These are phyloP conservation scores for Drosophila subpulchrella DNA, from an alignment of 1,140 invertebrate species.

Conservation along the genomic window DNA sequence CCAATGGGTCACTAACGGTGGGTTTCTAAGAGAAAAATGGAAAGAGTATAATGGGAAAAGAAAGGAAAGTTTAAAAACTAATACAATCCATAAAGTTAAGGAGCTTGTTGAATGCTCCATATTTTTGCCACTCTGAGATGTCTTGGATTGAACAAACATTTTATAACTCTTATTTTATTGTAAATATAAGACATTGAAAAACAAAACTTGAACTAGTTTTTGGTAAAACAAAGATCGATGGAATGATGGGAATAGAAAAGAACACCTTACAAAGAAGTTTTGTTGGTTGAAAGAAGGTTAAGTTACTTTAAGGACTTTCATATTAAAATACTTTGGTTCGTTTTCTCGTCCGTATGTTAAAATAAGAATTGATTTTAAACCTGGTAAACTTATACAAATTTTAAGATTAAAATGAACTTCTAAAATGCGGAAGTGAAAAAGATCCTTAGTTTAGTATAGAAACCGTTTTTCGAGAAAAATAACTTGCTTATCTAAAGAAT, in stretches of 20 bases:
- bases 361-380: too few species aligned
- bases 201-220: too few species aligned
- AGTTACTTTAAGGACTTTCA: too few species aligned
- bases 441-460: too few species aligned
- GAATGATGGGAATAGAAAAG: neutral
- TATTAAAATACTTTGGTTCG: too few species aligned
- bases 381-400: too few species aligned
- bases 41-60: neutral
- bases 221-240: neutral
- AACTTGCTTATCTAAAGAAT: too few species aligned
- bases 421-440: too few species aligned
- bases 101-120: neutral
- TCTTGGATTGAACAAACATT: neutral
- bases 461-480: too few species aligned
- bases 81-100: neutral
- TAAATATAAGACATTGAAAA: neutral
- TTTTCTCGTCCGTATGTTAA: too few species aligned
- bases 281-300: neutral
- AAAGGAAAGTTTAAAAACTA: neutral
- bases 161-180: neutral
- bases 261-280: neutral
- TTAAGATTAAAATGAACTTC: too few species aligned
- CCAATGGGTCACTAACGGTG: conserved; percentile 86
- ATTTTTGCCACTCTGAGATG: neutral
- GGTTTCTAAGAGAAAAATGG: conserved; percentile 47